Percentiles rank a stretch among this genome's conserved stretches.
These are phyloP conservation scores for Archocentrus centrarchus DNA, from an alignment of 2,113 vertebrate species.

Conservation along the genomic window DNA sequence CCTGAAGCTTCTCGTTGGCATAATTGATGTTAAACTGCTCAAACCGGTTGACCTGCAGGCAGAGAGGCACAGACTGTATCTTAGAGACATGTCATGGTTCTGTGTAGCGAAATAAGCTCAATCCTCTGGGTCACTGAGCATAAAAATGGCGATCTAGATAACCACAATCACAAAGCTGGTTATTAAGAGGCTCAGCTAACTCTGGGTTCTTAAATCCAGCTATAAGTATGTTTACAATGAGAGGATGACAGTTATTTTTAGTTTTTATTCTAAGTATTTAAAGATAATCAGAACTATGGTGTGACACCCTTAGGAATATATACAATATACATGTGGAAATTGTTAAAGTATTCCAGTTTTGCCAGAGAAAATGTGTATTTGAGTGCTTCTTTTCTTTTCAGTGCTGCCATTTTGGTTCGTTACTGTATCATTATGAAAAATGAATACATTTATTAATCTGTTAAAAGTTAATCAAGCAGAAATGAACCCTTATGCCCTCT, in stretches of 20 bases:
- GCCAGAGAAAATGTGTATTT: neutral
- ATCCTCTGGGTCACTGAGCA: neutral
- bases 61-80: neutral
- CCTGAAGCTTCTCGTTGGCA: slow-evolving; percentile 94
- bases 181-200: neutral
- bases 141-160: neutral
- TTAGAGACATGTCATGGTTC: neutral
- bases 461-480: neutral
- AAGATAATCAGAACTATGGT: too few species aligned
- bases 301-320: too few species aligned
- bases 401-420: neutral
- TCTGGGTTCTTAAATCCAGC: neutral
- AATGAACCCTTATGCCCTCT: neutral
- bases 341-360: neutral
- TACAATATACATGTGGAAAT: too few species aligned
- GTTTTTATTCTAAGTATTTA: too few species aligned
- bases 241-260: too few species aligned
- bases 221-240: neutral
- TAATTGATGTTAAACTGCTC: slow-evolving; percentile 97
- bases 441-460: neutral
- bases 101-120: neutral
- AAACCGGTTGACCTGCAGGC: slow-evolving; percentile 89
- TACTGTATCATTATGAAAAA: neutral
- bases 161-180: neutral
- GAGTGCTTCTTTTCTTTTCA: neutral